A percentile compares a stretch with the other conserved stretches of the same genome.
Evolutionary conservation across 2,888 invertebrate species (phyloP).

Genomic region (Apodemia mormo): DNA sequence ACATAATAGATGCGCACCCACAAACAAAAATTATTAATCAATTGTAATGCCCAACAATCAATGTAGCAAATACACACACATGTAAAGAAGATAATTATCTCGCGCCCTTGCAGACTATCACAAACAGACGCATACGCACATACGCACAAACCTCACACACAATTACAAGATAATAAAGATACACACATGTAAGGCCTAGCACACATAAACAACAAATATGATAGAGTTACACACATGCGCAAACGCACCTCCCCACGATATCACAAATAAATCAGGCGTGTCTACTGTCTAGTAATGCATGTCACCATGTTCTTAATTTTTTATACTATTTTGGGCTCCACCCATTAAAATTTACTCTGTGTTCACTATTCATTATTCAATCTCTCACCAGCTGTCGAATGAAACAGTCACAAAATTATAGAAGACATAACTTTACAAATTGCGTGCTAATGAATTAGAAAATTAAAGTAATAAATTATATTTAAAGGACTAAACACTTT

Average conservation of each 20-base stretch:
- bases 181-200: no score
- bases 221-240: not conserved
- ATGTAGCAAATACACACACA: not conserved
- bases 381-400: slow-evolving; percentile 48
- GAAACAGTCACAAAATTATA: slow-evolving; percentile 36
- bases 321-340: slow-evolving; percentile 55
- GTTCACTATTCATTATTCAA: slow-evolving; percentile 41
- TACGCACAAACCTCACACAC: no score
- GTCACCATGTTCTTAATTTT: slow-evolving; percentile 58
- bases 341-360: slow-evolving; percentile 43
- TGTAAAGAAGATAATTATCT: not conserved
- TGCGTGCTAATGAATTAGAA: not conserved
- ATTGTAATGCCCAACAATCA: not conserved
- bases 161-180: no score
- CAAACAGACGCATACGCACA: no score
- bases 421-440: not conserved
- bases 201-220: not conserved
- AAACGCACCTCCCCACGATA: slow-evolving; percentile 32
- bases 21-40: not conserved
- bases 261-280: slow-evolving; percentile 74
- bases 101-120: no score
- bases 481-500: not conserved
- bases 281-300: slow-evolving; percentile 47
- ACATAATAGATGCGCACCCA: not conserved
- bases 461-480: not conserved